Base-by-base conservation (phyloP, 35 echinoderm and acorn worm species). In the Heliocidaris tuberculata region DNA sequence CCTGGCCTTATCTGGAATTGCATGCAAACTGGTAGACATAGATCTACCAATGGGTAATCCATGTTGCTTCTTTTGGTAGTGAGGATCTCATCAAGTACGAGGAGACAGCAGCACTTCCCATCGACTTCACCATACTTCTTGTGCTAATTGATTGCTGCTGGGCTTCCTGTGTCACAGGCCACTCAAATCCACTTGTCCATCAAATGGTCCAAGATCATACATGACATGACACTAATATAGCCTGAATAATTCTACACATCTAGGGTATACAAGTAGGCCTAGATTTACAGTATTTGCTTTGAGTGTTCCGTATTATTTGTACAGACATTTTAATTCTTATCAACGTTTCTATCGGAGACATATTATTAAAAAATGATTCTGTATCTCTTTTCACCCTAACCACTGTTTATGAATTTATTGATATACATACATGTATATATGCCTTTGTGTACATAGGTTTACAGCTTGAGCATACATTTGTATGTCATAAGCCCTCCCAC, bases 71-170 rank as follows among this genome's bases (percentile, higher is more conserved):
- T 70, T 70, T 70, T 70, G 24, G 60, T 70, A 6, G 60, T 2
- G 60, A 70, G 24, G 13, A 70, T 21, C 60, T 70, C 17, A 70
- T 70, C 60, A 16, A 70, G 60, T 70, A 70, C 60, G 17, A 70
- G 86, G 86, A 88, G 86, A 88, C 86, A 88, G 86, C 86, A 88
- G 86, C 86, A 88, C 86, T 88, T 88, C 86, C 86, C 86, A 24
- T 88, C 86, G 30, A 29, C 86, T 88, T 48, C 30, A 27, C 31
- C 86, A 88, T 42, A 88, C 86, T 88, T 88, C 86, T 88, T 88
- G 86, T 88, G 86, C 86, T 88, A 88, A 88, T 88, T 88, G 86
- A 88, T 88, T 88, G 86, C 86, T 48, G 47, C 86, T 88, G 86
- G 86, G 86, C 86, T 88, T 88, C 86, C 86, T 88, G 86, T 70